Base-by-base conservation (phyloP, 2,888 invertebrate species). In the Meliscaeva auricollis region DNA sequence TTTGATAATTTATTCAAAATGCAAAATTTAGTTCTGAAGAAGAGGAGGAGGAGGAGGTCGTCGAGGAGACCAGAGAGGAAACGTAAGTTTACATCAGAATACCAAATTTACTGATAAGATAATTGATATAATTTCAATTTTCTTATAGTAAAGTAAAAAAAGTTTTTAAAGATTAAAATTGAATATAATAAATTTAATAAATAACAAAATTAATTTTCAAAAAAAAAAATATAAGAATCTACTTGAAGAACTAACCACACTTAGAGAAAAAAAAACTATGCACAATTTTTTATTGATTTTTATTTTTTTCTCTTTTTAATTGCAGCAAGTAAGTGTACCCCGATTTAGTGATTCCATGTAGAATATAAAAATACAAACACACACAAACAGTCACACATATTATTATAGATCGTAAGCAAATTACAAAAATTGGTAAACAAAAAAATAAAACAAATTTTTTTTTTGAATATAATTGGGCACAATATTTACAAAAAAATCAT, bases 31-130 rank as follows among this genome's bases (percentile, higher is more conserved):
- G 92, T 90, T 92, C 92, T 89, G 92, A 92, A 89, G 92, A 92
- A 89, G 92, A 92, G 90, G 91, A 90, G 88, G 89, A 89, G 89
- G 92, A 92, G 91, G 92, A 92, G 90, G 91, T 91, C 90, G 91
- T 90, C 90, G 92, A 92, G 90, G 91, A 91, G 88, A 90, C 90
- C 90, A 89, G 87, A 88, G 91, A 91, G 88, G 91, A 90, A 89
- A 91, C 91, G 92, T 92, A 92, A 92, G 91, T 91, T 90, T 77
- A 44, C 15, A 64, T n/a, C 60, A 38, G 74, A 50, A 38, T 15
- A 35, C 15, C 32, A 54, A 48, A 56, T 22, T n/a, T n/a, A n/a
- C n/a, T n/a, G n/a, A n/a, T n/a, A n/a, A 26, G 8, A 35, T 15
- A 50, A 69, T 52, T 26, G 9, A 20, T 38, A 75, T 41, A 68